Evolutionary conservation across 2,888 invertebrate genomes (phyloP).

Genomic region (Nebria brevicollis): DNA sequence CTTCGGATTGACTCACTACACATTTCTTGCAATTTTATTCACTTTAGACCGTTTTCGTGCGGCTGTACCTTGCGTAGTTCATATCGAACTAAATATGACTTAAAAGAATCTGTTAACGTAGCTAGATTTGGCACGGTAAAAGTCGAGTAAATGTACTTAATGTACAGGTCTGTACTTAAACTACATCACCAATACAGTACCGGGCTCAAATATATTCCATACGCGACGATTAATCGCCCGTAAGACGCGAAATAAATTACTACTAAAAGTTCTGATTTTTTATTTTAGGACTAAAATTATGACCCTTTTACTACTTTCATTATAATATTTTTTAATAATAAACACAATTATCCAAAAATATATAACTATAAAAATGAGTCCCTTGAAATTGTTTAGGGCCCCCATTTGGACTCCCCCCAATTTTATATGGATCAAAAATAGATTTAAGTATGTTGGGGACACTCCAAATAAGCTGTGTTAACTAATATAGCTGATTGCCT

Average conservation of each 20-base stretch:
- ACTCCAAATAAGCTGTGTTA: background rate
- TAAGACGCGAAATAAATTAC: background rate
- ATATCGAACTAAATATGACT: background rate
- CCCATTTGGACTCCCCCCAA: background rate
- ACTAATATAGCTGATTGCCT: background rate
- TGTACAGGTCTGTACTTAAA: conserved; percentile 18
- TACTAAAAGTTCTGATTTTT: background rate
- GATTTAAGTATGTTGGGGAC: background rate
- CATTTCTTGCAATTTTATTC: background rate
- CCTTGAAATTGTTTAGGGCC: background rate
- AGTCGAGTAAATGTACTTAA: conserved; percentile 38
- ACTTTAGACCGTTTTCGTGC: background rate
- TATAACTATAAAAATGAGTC: background rate
- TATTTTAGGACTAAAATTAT: background rate
- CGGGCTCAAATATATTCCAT: background rate
- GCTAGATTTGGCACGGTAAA: conserved; percentile 31
- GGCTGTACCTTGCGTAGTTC: background rate
- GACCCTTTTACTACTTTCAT: too few species aligned
- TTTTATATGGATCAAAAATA: background rate
- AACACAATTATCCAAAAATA: background rate
- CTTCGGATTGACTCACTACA: background rate
- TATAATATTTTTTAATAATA: too few species aligned
- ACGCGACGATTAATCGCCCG: background rate
- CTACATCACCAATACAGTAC: background rate
- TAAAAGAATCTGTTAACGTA: background rate